These are phyloP conservation scores for Scytalopus superciliaris DNA, from an alignment of 2,113 vertebrate genomes.

Conservation along the genomic window DNA sequence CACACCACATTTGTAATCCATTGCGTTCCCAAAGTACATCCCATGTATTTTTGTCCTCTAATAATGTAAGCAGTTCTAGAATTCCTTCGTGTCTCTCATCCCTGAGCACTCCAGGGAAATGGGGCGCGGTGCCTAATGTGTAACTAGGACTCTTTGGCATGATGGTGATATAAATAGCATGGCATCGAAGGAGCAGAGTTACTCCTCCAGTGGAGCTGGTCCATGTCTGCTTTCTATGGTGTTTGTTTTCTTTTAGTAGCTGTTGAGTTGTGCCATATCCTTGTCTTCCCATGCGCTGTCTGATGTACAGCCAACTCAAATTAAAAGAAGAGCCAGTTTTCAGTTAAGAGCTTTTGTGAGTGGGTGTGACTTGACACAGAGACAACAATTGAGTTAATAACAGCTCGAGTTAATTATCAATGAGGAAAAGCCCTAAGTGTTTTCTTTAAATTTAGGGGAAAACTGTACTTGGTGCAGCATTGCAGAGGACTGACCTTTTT, in stretches of 20 bases:
- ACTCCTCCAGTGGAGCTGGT: constrained; percentile 52
- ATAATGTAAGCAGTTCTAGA: background rate
- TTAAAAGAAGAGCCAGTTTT: constrained; percentile 60
- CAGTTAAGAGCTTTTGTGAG: constrained; percentile 46
- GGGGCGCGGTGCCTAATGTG: background rate
- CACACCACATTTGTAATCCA: fast-evolving
- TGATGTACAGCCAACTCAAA: constrained; percentile 62
- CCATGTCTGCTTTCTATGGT: constrained; percentile 45
- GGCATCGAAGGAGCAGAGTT: background rate
- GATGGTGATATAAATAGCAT: background rate
- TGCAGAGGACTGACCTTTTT: background rate
- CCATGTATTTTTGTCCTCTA: background rate
- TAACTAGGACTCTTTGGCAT: background rate
- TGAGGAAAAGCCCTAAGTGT: constrained; percentile 9
- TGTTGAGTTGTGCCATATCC: constrained; percentile 38
- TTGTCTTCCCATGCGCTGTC: background rate
- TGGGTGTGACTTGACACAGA: constrained; percentile 50
- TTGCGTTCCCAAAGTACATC: background rate
- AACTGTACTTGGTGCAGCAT: background rate
- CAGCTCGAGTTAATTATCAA: constrained; percentile 43
- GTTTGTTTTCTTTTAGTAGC: constrained; percentile 52
- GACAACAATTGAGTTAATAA: constrained; percentile 54
- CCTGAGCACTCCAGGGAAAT: background rate
- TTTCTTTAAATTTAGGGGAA: constrained; percentile 7
- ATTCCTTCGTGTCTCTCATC: background rate